Percentiles rank a stretch among this genome's conserved stretches.
Conservation (phyloP, 2,113 vertebrate genomes). For the Corvus cornix region DNA sequence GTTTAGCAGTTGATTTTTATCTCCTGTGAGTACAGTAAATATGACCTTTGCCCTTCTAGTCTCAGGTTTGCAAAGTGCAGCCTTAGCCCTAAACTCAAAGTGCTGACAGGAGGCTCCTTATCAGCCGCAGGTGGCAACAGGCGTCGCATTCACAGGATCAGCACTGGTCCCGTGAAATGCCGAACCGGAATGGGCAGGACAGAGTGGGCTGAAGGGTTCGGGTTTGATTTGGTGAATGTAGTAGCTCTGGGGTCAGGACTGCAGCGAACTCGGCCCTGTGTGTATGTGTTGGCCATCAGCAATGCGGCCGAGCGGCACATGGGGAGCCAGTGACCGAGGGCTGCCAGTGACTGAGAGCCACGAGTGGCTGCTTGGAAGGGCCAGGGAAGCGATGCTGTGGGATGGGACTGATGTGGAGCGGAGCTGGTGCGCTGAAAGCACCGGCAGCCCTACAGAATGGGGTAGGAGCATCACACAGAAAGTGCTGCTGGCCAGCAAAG, state of each 20-base stretch:
- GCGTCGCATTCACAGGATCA: not conserved
- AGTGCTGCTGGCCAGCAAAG: not conserved
- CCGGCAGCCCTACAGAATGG: not conserved
- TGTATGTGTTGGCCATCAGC: not conserved
- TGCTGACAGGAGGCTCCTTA: slow-evolving; percentile 40
- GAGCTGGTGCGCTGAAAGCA: not conserved
- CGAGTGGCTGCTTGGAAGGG: fast-evolving
- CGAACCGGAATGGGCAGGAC: not conserved
- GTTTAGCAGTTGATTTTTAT: slow-evolving; percentile 23
- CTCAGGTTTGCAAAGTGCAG: slow-evolving; percentile 41
- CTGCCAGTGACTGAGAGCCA: not conserved
- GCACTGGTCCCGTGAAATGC: not conserved
- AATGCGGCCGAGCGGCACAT: fast-evolving
- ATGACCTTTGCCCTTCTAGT: slow-evolving; percentile 34
- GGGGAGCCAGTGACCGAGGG: not conserved
- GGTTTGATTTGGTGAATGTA: not conserved
- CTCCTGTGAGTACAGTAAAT: slow-evolving; percentile 28
- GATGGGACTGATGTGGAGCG: not conserved
- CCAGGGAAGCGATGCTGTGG: not conserved
- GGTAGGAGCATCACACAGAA: not conserved
- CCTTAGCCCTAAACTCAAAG: slow-evolving; percentile 31
- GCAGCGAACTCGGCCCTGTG: not conserved
- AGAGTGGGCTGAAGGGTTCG: not conserved
- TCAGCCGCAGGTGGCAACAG: not conserved
- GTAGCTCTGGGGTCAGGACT: not conserved